Evolutionary conservation across 1,140 invertebrate genomes (phyloP).

Genomic region (Metaphire vulgaris): DNA sequence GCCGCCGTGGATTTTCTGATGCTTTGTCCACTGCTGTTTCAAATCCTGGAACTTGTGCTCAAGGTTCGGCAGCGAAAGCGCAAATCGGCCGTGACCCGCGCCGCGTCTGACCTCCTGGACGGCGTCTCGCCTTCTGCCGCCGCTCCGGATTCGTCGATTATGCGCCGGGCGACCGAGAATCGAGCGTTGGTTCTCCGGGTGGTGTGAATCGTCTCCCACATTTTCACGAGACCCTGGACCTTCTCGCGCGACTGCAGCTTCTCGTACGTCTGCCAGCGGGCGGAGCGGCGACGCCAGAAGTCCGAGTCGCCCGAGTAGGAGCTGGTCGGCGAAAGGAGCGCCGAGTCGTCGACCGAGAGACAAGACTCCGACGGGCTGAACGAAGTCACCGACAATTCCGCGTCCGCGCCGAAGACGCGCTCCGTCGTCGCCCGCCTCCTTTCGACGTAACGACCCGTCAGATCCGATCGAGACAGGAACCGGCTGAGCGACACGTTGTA

Average conservation of each 20-base stretch:
- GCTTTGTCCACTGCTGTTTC: constrained; percentile 7
- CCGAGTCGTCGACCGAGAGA: constrained; percentile 33
- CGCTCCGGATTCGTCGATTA: not conserved
- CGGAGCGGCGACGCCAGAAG: not conserved
- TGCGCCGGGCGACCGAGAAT: not conserved
- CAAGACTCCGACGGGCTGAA: constrained; percentile 35
- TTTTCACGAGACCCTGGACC: constrained; percentile 22
- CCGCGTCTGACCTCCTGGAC: not conserved
- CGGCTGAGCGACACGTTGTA: not conserved
- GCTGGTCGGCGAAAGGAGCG: constrained; percentile 26
- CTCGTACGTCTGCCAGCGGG: constrained; percentile 10
- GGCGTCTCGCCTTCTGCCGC: not conserved
- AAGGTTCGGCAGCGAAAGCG: not conserved
- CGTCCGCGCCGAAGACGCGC: not conserved
- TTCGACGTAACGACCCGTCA: constrained; percentile 11
- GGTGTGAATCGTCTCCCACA: constrained; percentile 22
- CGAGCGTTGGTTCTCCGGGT: not conserved
- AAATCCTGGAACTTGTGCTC: constrained; percentile 26
- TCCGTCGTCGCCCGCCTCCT: constrained; percentile 14
- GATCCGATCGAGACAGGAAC: constrained; percentile 9
- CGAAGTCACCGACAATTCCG: constrained; percentile 10
- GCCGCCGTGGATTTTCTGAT: not conserved
- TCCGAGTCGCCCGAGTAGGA: constrained; percentile 26
- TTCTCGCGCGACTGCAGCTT: constrained; percentile 13
- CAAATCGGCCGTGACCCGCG: constrained; percentile 1